Base-by-base conservation (phyloP, 2,888 invertebrate genomes). In the Cheilosia scutellata region DNA sequence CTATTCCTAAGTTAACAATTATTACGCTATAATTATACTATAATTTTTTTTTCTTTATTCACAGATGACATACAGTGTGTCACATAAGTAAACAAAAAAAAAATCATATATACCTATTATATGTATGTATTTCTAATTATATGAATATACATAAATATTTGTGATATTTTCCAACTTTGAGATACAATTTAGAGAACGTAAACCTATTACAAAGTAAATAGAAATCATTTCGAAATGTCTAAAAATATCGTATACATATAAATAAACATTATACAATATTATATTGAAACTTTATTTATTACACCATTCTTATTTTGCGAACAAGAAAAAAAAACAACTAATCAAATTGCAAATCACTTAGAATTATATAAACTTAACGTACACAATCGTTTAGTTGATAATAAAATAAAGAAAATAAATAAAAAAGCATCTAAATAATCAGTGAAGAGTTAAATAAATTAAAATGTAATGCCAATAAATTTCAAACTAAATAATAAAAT, bases 141-240 rank as follows among this genome's bases (percentile, higher is more conserved):
- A 79, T 79, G 65, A 79, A 79, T 60, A 79, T 75, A 75, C 65
- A 79, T 84, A 84, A 57, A 75, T 75, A 75, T 83, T 84, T 84
- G 84, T 84, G 84, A 84, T 84, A 84, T 84, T 84, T 84, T 84
- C 80, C 63, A 84, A 80, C 75, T 75, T 84, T 83, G 74, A 84
- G 60, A 84, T 80, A 84, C 65, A 79, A 80, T 76, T 80, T 75
- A 84, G 63, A 80, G 65, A 70, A 58, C 58, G 68, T 79, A 58
- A 70, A 65, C 68, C 68, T 79, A 71, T 63, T 63, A 74, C 72
- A 68, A 65, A 79, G 58, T 74, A 80, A 74, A 80, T 44, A 53
- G 66, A 74, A 68, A 78, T 70, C 63, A 74, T 74, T 78, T 78
- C 53, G 55, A 77, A 66, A 82, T 57, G 47, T 65, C 40, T 65